Evolutionary conservation across 2,888 invertebrate genomes (phyloP).

Genomic region (Trichogramma dendrolimi): DNA sequence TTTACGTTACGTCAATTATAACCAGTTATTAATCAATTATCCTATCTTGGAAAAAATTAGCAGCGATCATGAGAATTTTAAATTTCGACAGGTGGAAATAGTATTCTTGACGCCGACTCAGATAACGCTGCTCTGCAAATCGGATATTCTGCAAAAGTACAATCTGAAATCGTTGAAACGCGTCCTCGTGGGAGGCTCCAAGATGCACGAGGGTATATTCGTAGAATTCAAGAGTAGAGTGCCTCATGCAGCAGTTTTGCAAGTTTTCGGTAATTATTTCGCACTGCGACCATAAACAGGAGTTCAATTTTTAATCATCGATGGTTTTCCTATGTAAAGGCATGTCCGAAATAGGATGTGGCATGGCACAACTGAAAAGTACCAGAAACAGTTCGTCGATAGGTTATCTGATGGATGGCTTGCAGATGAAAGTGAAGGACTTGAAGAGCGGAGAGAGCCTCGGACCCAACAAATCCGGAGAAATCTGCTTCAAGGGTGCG

Average conservation of each 20-base stretch:
- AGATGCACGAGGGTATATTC: neutral
- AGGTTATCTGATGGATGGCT: too few species aligned
- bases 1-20: too few species aligned
- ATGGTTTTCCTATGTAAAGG: too few species aligned
- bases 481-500: slow-evolving; percentile 24
- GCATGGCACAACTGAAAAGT: neutral
- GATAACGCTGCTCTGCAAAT: neutral
- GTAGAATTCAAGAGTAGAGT: neutral
- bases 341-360: neutral
- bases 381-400: neutral
- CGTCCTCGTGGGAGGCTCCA: neutral
- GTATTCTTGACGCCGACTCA: neutral
- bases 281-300: too few species aligned
- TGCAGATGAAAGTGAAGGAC: slow-evolving; percentile 36
- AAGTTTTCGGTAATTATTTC: neutral
- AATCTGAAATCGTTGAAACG: slow-evolving; percentile 1
- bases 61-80: too few species aligned
- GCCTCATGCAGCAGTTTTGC: neutral
- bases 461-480: slow-evolving; percentile 36
- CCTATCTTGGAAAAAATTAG: too few species aligned
- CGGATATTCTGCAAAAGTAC: slow-evolving; percentile 2
- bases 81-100: slow-evolving; percentile 1
- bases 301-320: too few species aligned
- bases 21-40: too few species aligned
- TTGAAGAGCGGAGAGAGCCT: slow-evolving; percentile 28